Evolutionary conservation across 1,140 invertebrate genomes (phyloP).

Genomic region (Leguminivora glycinivorella): DNA sequence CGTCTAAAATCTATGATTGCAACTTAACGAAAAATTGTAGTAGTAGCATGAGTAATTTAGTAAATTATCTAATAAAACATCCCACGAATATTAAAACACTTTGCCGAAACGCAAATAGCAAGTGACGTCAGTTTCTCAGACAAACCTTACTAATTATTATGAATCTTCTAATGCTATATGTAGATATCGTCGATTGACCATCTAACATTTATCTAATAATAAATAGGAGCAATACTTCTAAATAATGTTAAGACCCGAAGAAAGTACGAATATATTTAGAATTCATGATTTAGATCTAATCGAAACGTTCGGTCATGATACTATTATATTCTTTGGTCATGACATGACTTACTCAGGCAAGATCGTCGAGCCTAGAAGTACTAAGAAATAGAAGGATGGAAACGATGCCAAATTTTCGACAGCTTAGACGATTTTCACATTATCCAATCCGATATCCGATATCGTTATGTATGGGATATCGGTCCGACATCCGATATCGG

Average conservation of each 20-base stretch:
- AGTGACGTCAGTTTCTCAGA: constrained; percentile 11
- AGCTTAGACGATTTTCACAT: no score
- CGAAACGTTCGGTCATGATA: no score
- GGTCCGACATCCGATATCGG: no score
- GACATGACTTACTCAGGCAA: no score
- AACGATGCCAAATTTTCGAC: no score
- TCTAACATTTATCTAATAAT: background rate
- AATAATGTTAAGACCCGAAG: background rate
- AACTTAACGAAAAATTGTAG: background rate
- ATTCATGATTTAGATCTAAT: no score
- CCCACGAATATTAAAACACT: constrained; percentile 17
- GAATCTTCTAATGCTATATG: background rate
- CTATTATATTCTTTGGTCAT: no score
- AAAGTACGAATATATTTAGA: background rate
- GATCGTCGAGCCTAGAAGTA: no score
- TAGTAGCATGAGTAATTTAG: background rate
- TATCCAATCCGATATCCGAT: no score
- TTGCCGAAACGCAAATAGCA: background rate
- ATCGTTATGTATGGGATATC: no score
- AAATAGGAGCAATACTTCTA: background rate
- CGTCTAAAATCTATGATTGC: no score
- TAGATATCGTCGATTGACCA: background rate
- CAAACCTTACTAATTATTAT: background rate
- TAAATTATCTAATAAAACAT: background rate
- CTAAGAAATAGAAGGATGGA: no score